Evolutionary conservation across 2,113 vertebrate genomes (phyloP), one percentile per base, ranked within the genome.

Genomic region (Psilopogon haemacephalus): DNA sequence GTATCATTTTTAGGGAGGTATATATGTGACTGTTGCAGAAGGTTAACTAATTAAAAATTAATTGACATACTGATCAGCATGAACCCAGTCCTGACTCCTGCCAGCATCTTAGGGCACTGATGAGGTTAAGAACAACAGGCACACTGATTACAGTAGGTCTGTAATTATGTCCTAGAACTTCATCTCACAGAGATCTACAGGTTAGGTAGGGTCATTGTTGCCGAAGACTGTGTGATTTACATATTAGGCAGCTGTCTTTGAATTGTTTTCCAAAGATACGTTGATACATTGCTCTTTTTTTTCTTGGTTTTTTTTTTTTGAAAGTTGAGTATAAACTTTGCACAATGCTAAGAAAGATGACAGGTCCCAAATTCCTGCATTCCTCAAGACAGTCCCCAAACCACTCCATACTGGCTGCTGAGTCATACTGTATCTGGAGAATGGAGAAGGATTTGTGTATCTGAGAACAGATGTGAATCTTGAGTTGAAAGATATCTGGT

Each of bases 31-130:
- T 60, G 9, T 11, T 80, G 28, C 32, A 55, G 65, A 32, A 88
- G 28, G 11, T 69, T 76, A 18, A 58, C 76, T 72, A 72, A 82
- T 35, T 75, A 8, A 62, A 72, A 79, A 38, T 72, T 10, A 69
- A 17, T 12, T 0, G 0, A 65, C 63, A 12, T 68, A 32, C 21
- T 42, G 56, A 67, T 78, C 12, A 40, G 3, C 3, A 6, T 40
- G 26, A 15, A 46, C 13, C 18, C 13, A 72, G 14, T 71, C 12
- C 44, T 75, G 48, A 38, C 14, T 84, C 12, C 11, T 54, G 8
- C 13, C n/a, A 54, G 19, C 2, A 2, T 60, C 30, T 3, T 5
- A 42, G 18, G 24, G 4, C 44, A 11, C 30, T 73, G 72, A 30
- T 21, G n/a, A 52, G 13, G 15, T 81, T 24, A 46, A 26, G 17